Percentiles rank a stretch among this genome's conserved stretches.
Evolutionary conservation across 92 coral and sea anemone species (phyloP).

Genomic region (Epizoanthus stellaris): DNA sequence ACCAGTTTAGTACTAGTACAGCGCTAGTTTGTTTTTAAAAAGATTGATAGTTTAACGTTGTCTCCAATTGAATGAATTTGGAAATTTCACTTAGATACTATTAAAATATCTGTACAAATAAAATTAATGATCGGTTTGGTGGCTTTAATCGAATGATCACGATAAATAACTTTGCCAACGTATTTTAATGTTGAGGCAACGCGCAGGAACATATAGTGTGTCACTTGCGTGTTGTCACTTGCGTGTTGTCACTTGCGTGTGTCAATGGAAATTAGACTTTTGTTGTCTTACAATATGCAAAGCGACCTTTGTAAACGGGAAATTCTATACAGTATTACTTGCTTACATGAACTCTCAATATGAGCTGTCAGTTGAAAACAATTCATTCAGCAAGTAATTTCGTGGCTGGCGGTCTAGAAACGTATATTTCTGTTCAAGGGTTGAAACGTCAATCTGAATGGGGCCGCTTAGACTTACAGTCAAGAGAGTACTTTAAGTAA

Average conservation of each 20-base stretch:
- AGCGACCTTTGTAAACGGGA: not conserved
- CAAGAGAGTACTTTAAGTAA: not conserved
- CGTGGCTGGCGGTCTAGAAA: conserved; percentile 28
- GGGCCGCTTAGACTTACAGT: not conserved
- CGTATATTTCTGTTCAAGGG: not conserved
- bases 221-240: no score
- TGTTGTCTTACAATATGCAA: conserved; percentile 2
- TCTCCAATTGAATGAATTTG: not conserved
- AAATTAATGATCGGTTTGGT: not conserved
- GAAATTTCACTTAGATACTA: conserved; percentile 13
- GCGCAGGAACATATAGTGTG: no score
- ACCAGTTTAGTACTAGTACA: not conserved
- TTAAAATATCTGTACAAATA: conserved; percentile 15
- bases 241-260: no score
- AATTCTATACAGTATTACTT: not conserved
- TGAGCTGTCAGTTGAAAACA: not conserved
- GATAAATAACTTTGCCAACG: conserved; percentile 5
- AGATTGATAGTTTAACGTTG: conserved; percentile 1
- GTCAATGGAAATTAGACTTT: no score
- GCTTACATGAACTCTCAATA: conserved; percentile 4
- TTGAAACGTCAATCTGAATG: not conserved
- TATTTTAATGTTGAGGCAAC: no score
- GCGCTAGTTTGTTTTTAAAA: not conserved
- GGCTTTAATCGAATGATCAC: conserved; percentile 28
- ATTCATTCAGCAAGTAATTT: conserved; percentile 5